phyloP scores from a whole-genome alignment of 2,888 invertebrate genomes.

The Ennomos erosarius region DNA sequence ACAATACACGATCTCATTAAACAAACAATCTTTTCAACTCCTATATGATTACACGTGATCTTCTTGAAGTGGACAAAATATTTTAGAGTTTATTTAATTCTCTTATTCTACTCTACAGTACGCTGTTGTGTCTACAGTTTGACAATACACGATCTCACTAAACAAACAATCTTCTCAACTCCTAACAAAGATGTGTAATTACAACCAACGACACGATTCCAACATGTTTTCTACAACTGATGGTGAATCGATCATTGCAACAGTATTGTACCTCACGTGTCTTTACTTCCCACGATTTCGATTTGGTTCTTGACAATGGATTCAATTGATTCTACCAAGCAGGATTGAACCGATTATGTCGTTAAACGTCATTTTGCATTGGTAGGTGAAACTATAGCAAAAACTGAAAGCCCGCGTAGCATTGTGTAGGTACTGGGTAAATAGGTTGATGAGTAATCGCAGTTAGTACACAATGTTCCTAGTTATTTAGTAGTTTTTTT shows the following conservation, averaged over 20 bases:
- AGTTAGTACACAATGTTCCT: too few species aligned
- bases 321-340: slow-evolving; percentile 43
- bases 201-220: slow-evolving; percentile 20
- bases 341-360: slow-evolving; percentile 20
- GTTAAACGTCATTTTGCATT: slow-evolving; percentile 13
- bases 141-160: background rate
- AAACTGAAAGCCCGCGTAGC: slow-evolving; percentile 26
- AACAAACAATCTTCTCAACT: slow-evolving; percentile 4
- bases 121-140: too few species aligned
- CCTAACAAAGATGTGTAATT: slow-evolving; percentile 12
- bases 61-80: too few species aligned
- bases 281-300: slow-evolving; percentile 71
- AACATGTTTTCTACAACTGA: slow-evolving; percentile 39
- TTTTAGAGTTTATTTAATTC: too few species aligned
- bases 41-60: too few species aligned
- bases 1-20: background rate
- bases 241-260: slow-evolving; percentile 42
- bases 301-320: slow-evolving; percentile 54
- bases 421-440: slow-evolving; percentile 21
- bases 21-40: slow-evolving; percentile 4
- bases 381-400: slow-evolving; percentile 28
- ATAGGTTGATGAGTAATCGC: slow-evolving; percentile 10
- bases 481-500: too few species aligned
- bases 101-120: too few species aligned
- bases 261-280: slow-evolving; percentile 56